phyloP scores from a whole-genome alignment of 2,797 vertebrate genomes.

The Anguilla anguilla region DNA sequence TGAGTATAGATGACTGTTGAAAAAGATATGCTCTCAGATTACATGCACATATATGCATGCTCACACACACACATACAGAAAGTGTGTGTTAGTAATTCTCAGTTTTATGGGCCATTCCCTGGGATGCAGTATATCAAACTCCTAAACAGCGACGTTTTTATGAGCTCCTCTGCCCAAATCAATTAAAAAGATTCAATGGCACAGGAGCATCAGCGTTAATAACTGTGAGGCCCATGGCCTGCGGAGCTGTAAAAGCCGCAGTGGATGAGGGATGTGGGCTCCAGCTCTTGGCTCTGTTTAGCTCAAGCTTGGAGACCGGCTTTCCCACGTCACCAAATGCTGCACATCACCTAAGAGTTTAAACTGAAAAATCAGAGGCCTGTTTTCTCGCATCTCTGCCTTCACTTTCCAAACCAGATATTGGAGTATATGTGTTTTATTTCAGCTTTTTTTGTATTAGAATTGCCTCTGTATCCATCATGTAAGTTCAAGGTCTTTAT shows the following conservation, averaged over 20 bases:
- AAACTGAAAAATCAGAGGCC: constrained; percentile 38
- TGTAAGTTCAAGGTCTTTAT: background rate
- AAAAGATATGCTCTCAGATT: background rate
- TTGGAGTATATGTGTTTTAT: background rate
- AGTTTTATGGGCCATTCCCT: constrained; percentile 57
- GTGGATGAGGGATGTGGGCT: constrained; percentile 18
- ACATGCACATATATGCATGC: background rate
- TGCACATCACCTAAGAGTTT: constrained; percentile 35
- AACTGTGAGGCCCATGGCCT: constrained; percentile 46
- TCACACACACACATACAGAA: constrained; percentile 38
- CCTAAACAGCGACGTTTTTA: constrained; percentile 53
- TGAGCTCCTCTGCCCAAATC: constrained; percentile 58
- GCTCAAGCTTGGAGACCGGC: background rate
- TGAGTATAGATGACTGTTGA: background rate
- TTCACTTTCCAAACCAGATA: background rate
- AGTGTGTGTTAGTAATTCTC: constrained; percentile 37
- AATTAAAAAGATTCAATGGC: constrained; percentile 54
- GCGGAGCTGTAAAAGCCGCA: constrained; percentile 45
- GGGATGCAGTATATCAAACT: constrained; percentile 51
- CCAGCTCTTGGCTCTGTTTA: background rate
- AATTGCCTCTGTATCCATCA: background rate
- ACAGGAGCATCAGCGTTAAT: constrained; percentile 52
- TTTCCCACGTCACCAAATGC: constrained; percentile 39
- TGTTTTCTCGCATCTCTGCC: background rate
- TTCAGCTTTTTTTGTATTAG: constrained; percentile 19